Evolutionary conservation across 1,140 invertebrate genomes (phyloP).

Genomic region (Euschistus heros): DNA sequence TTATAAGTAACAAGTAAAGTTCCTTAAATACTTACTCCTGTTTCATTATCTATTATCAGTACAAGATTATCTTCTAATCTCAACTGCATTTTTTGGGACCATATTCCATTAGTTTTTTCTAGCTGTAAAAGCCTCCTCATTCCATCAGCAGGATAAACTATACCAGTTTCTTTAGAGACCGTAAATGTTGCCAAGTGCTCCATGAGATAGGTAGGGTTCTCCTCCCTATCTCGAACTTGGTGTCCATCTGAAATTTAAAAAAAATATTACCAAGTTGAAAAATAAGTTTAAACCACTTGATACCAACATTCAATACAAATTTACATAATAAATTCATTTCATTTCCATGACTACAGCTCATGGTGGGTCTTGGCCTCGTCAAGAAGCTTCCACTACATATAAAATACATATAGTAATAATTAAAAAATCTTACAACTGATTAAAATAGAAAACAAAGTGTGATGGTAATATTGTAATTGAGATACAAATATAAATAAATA

Average conservation of each 20-base stretch:
- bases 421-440: too few species aligned
- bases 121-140: conserved; percentile 87
- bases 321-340: not conserved
- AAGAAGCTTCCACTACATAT: not conserved
- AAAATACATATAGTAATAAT: not conserved
- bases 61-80: conserved; percentile 77
- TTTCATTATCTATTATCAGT: conserved; percentile 92
- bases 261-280: not conserved
- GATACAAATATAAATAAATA: too few species aligned
- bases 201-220: conserved; percentile 71
- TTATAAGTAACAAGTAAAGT: not conserved
- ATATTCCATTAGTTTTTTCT: conserved; percentile 96
- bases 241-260: conserved; percentile 18
- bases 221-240: conserved; percentile 36
- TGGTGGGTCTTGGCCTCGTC: not conserved
- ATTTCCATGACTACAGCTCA: not conserved
- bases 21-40: conserved; percentile 57
- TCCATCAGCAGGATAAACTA: conserved; percentile 85
- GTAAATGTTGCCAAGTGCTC: conserved; percentile 98
- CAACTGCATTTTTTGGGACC: conserved; percentile 96
- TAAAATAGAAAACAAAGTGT: too few species aligned
- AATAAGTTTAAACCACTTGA: not conserved
- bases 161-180: conserved; percentile 75
- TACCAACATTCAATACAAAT: not conserved
- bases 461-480: too few species aligned